These are phyloP conservation scores for Denticeps clupeoides DNA, from an alignment of 2,797 vertebrate genomes.

Conservation along the genomic window DNA sequence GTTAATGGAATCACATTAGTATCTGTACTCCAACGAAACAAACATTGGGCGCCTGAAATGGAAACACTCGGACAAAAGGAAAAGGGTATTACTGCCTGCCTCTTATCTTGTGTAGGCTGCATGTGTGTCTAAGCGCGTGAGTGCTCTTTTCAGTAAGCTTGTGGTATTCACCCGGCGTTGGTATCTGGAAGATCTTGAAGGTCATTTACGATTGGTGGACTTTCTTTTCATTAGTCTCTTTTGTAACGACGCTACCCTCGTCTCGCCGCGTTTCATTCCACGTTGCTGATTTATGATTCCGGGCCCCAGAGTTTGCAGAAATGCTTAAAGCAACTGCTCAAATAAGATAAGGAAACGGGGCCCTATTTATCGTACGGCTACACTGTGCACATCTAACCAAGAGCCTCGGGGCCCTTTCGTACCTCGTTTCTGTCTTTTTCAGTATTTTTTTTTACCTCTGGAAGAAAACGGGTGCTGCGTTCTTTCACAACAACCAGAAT, in stretches of 20 bases:
- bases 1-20: constrained; percentile 24
- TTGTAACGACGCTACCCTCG: constrained; percentile 41
- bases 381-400: constrained; percentile 46
- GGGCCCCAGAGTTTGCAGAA: constrained; percentile 51
- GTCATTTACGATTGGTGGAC: constrained; percentile 57
- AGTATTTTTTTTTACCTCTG: constrained; percentile 34
- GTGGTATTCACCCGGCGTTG: constrained; percentile 40
- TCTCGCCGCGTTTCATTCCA: constrained; percentile 57
- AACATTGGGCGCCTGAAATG: constrained; percentile 32
- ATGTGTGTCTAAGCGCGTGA: neutral
- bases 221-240: constrained; percentile 61
- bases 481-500: constrained; percentile 43
- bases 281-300: constrained; percentile 64
- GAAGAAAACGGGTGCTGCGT: constrained; percentile 28
- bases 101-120: constrained; percentile 50
- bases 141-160: constrained; percentile 4
- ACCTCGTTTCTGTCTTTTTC: constrained; percentile 43
- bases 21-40: constrained; percentile 39
- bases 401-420: constrained; percentile 14
- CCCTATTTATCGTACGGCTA: constrained; percentile 52
- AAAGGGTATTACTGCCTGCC: constrained; percentile 41
- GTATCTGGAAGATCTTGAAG: constrained; percentile 54
- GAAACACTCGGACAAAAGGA: constrained; percentile 36
- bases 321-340: constrained; percentile 63
- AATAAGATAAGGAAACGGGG: constrained; percentile 61